These are phyloP conservation scores for Crotophaga sulcirostris DNA, from an alignment of 2,113 vertebrate species.

Conservation along the genomic window DNA sequence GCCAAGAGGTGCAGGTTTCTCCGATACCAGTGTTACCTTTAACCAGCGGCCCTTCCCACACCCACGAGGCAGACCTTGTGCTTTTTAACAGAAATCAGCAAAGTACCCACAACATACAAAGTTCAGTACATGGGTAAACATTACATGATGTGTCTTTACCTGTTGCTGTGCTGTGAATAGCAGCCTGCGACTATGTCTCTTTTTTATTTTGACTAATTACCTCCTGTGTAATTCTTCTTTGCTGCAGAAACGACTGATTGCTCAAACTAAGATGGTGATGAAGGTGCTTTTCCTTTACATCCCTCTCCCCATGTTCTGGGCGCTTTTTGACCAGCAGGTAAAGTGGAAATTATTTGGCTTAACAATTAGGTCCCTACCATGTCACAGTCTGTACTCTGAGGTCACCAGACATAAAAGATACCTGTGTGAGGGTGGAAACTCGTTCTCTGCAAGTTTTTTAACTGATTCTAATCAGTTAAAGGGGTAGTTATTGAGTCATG, in stretches of 20 bases:
- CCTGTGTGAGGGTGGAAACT: background rate
- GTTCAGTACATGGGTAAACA: background rate
- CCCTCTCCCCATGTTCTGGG: conserved; percentile 98
- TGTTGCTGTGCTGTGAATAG: background rate
- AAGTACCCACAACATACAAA: background rate
- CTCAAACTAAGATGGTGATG: conserved; percentile 91
- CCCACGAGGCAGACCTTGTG: background rate
- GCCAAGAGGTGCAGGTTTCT: background rate
- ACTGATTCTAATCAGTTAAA: background rate
- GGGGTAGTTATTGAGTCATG: background rate
- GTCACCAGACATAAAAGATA: background rate
- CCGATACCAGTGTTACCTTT: background rate
- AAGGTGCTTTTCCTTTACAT: conserved; percentile 93
- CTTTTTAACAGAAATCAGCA: background rate
- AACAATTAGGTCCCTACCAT: background rate
- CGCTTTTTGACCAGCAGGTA: conserved; percentile 97
- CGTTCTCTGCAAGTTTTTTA: background rate
- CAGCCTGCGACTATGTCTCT: background rate
- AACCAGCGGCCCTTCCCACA: background rate
- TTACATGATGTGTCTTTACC: background rate
- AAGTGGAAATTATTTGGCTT: background rate
- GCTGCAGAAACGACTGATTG: conserved; percentile 87
- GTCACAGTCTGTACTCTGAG: background rate
- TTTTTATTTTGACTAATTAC: background rate
- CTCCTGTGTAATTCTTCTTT: background rate